Evolutionary conservation across 2,797 vertebrate genomes (phyloP).

Genomic region (Ctenopoma kingsleyae): DNA sequence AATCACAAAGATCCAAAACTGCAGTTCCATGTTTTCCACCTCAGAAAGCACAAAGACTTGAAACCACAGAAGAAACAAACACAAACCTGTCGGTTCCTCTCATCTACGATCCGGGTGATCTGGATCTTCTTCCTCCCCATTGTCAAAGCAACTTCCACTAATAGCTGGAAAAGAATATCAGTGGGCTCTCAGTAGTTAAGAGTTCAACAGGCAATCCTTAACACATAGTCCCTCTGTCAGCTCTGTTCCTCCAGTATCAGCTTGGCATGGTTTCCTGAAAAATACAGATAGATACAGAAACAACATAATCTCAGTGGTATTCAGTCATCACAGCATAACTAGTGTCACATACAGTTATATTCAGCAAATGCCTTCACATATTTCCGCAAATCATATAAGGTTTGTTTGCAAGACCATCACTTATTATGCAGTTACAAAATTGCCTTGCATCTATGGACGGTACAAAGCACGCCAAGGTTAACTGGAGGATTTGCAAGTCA

Average conservation of each 20-base stretch:
- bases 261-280: constrained; percentile 62
- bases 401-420: not conserved
- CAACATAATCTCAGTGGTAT: constrained; percentile 1
- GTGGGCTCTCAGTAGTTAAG: constrained; percentile 54
- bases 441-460: not conserved
- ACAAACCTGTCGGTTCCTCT: constrained; percentile 96
- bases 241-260: constrained; percentile 50
- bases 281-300: constrained; percentile 14
- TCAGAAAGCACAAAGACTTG: not conserved
- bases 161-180: constrained; percentile 80
- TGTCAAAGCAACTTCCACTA: constrained; percentile 78
- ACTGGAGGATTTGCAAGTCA: not conserved
- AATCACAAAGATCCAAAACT: not conserved
- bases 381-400: not conserved
- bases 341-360: not conserved
- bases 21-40: constrained; percentile 2
- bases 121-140: constrained; percentile 99
- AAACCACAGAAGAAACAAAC: not conserved
- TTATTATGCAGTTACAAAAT: not conserved
- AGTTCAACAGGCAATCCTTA: constrained; percentile 73
- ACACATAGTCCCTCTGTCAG: constrained; percentile 77
- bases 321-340: not conserved
- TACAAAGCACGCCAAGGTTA: not conserved
- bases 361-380: constrained; percentile 10
- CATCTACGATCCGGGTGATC: constrained; percentile 96